Evolutionary conservation across 2,113 vertebrate genomes (phyloP).

Genomic region (Merops nubicus): DNA sequence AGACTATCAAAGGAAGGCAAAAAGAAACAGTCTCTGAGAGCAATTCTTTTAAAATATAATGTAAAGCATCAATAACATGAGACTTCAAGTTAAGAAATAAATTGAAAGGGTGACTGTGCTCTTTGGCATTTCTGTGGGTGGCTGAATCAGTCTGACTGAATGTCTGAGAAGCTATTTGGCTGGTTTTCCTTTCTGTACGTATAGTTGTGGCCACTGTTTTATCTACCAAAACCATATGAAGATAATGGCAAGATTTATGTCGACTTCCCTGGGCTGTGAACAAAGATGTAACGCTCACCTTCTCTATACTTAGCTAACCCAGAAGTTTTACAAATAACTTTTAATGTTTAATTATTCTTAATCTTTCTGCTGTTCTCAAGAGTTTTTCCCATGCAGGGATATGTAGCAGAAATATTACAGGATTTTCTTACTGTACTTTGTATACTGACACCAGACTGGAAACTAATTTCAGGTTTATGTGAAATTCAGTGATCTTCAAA

Average conservation of each 20-base stretch:
- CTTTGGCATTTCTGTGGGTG: neutral
- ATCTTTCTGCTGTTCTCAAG: neutral
- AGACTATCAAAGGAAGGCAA: neutral
- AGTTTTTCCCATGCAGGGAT: neutral
- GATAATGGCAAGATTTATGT: neutral
- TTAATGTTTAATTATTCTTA: neutral
- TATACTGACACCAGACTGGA: neutral
- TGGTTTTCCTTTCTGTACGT: neutral
- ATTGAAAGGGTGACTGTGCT: neutral
- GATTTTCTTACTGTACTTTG: neutral
- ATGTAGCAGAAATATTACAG: neutral
- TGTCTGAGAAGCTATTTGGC: neutral
- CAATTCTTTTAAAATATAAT: neutral
- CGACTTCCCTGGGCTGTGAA: neutral
- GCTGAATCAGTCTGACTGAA: neutral
- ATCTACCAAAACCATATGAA: neutral
- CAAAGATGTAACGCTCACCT: neutral
- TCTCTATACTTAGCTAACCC: neutral
- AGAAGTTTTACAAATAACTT: neutral
- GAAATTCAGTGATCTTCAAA: neutral
- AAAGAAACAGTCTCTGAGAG: neutral
- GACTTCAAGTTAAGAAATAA: neutral
- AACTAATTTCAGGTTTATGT: neutral
- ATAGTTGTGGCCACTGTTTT: neutral
- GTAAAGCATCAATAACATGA: neutral